Conservation (phyloP, 2,888 invertebrate genomes). For the Cephus nigrinus region DNA sequence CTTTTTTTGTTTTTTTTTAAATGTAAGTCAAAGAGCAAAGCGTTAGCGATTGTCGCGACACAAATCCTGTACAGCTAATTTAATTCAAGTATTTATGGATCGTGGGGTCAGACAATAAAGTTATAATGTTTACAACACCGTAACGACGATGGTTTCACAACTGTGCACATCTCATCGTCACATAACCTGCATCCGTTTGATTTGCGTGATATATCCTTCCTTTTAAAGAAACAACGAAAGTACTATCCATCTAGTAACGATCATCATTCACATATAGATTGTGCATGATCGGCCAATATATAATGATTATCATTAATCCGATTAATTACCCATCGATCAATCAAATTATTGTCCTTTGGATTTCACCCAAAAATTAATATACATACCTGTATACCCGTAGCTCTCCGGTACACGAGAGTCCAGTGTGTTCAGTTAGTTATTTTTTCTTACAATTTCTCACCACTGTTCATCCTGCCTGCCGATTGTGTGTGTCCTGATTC, state of each 20-base stretch:
- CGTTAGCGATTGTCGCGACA: background rate
- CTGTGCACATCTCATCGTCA: background rate
- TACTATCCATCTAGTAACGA: background rate
- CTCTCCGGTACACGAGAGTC: background rate
- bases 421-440: background rate
- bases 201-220: background rate
- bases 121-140: conserved; percentile 16
- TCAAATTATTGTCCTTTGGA: background rate
- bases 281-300: background rate
- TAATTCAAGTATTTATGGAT: conserved; percentile 13
- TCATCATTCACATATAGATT: background rate
- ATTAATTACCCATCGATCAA: background rate
- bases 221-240: background rate
- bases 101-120: conserved; percentile 26
- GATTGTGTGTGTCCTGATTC: background rate
- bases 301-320: background rate
- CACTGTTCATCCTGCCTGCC: background rate
- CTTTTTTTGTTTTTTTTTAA: background rate
- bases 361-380: background rate
- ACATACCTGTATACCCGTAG: background rate
- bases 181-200: background rate
- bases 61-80: conserved; percentile 3
- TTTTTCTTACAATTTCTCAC: background rate
- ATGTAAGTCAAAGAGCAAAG: background rate
- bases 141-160: background rate